These are phyloP conservation scores for Aphis gossypii DNA, from an alignment of 1,140 invertebrate species.

Conservation along the genomic window DNA sequence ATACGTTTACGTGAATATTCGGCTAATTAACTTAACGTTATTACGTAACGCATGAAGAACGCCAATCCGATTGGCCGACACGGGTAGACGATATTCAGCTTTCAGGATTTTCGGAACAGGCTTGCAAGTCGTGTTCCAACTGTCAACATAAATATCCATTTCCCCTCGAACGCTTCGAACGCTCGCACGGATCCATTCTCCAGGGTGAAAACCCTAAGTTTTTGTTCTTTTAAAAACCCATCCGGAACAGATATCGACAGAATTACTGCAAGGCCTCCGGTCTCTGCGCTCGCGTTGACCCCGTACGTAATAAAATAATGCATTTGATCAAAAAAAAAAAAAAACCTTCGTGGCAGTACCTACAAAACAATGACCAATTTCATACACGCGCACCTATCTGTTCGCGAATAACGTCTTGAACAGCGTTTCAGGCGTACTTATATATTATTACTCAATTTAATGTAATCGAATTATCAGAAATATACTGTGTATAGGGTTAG, in stretches of 20 bases:
- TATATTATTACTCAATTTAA: neutral
- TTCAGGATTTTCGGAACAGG: neutral
- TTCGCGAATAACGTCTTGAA: neutral
- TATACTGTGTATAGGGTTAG: neutral
- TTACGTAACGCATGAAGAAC: neutral
- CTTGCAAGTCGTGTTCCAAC: neutral
- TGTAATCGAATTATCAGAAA: neutral
- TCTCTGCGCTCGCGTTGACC: neutral
- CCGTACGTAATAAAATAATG: neutral
- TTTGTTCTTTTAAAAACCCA: neutral
- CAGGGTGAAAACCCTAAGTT: neutral
- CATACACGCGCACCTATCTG: neutral
- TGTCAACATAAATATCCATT: neutral
- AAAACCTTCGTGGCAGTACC: neutral
- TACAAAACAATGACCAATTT: neutral
- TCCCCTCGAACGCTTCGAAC: neutral
- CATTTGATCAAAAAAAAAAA: neutral
- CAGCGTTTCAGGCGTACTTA: neutral
- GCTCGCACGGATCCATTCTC: neutral
- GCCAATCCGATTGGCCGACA: neutral
- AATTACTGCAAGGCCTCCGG: neutral
- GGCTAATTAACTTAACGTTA: slow-evolving; percentile 2
- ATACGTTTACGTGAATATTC: neutral
- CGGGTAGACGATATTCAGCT: neutral
- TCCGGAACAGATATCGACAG: neutral